Percentiles rank a stretch among this genome's conserved stretches.
phyloP scores from a whole-genome alignment of 2,888 invertebrate genomes.

The Protodeltote pygarga region DNA sequence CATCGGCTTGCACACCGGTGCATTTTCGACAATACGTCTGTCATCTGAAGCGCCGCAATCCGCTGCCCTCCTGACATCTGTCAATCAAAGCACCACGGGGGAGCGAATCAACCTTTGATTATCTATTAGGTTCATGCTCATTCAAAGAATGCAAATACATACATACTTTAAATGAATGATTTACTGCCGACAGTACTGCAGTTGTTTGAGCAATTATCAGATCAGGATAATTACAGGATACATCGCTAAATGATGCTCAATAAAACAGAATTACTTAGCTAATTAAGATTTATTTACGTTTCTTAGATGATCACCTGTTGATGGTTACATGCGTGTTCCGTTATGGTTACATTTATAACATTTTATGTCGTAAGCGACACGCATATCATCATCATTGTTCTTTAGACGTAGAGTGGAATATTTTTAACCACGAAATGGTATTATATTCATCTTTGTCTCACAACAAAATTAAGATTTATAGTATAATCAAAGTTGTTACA shows the following conservation, averaged over 20 bases:
- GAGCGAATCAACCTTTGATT: too few species aligned
- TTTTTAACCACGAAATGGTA: conserved; percentile 10
- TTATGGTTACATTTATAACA: conserved; percentile 30
- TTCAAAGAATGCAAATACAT: conserved; percentile 17
- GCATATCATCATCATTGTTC: conserved; percentile 32
- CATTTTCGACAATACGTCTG: conserved; percentile 64
- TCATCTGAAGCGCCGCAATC: conserved; percentile 40
- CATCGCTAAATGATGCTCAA: conserved; percentile 29
- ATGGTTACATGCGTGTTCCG: conserved; percentile 28
- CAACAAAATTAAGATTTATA: conserved; percentile 9
- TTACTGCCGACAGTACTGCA: conserved; percentile 18
- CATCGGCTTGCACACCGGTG: conserved; percentile 72
- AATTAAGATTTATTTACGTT: conserved; percentile 43
- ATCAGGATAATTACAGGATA: conserved; percentile 34
- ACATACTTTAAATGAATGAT: conserved; percentile 27
- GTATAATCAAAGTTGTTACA: conserved; percentile 1
- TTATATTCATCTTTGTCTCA: conserved; percentile 18
- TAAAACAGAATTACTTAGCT: conserved; percentile 34
- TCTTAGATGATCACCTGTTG: conserved; percentile 15
- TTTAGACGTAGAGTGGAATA: conserved; percentile 13
- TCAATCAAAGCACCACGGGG: conserved; percentile 29
- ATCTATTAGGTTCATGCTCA: conserved; percentile 7
- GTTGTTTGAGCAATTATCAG: conserved; percentile 23
- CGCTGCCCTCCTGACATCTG: conserved; percentile 36
- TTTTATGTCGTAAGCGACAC: conserved; percentile 27